phyloP scores from a whole-genome alignment of 2,888 invertebrate genomes.

The Hirtodrosophila cameraria region DNA sequence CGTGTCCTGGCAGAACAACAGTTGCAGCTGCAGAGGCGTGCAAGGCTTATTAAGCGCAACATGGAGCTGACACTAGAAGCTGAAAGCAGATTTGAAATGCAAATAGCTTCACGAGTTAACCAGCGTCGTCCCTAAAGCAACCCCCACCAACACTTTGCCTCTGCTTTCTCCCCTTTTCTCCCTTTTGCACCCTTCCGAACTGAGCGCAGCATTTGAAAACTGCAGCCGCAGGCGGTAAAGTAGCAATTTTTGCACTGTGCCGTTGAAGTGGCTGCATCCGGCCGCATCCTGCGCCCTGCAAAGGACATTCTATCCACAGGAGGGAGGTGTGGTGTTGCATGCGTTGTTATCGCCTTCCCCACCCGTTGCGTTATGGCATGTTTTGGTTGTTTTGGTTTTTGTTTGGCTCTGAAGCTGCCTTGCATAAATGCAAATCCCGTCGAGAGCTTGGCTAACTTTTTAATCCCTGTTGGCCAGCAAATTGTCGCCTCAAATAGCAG shows the following conservation, averaged over 20 bases:
- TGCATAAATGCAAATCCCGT: constrained; percentile 70
- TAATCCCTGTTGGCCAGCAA: constrained; percentile 72
- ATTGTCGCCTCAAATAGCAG: constrained; percentile 59
- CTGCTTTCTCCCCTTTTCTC: too few species aligned
- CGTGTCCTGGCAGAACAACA: constrained; percentile 14
- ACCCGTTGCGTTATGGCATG: constrained; percentile 31
- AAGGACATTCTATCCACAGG: neutral
- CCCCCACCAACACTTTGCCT: too few species aligned
- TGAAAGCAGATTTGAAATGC: constrained; percentile 66
- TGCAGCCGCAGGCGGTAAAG: constrained; percentile 36
- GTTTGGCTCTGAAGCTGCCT: constrained; percentile 1
- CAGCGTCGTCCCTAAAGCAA: constrained; percentile 8
- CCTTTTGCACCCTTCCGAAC: neutral
- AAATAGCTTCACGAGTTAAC: constrained; percentile 55
- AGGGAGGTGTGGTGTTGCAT: too few species aligned
- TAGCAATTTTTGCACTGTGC: constrained; percentile 51
- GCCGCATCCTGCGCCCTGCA: constrained; percentile 3
- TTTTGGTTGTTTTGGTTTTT: constrained; percentile 20
- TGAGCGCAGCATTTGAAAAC: too few species aligned
- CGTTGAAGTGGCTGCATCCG: constrained; percentile 25
- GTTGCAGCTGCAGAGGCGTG: constrained; percentile 29
- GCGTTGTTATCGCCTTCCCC: neutral
- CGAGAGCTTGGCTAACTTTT: constrained; percentile 64
- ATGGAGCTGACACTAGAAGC: neutral
- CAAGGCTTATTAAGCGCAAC: constrained; percentile 58